Conservation (phyloP, 2,797 vertebrate genomes). For the Crypturellus tataupa region DNA sequence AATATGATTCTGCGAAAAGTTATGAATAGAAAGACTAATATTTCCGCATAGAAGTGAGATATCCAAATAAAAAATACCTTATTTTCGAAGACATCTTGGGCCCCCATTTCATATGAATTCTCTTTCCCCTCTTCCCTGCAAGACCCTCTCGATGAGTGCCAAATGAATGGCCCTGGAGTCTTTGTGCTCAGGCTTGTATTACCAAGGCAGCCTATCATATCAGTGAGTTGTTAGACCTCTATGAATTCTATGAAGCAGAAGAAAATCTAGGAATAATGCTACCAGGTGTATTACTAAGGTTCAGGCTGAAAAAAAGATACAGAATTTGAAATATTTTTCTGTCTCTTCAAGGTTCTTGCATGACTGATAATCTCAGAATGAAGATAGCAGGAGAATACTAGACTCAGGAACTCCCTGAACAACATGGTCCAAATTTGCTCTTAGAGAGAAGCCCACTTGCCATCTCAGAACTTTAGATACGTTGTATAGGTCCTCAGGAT, state of each 20-base stretch:
- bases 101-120: background rate
- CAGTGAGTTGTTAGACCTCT: background rate
- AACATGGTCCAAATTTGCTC: background rate
- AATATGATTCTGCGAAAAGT: background rate
- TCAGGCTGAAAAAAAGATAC: background rate
- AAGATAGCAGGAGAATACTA: background rate
- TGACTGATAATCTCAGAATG: background rate
- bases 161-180: background rate
- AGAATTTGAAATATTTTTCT: background rate
- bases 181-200: background rate
- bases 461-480: background rate
- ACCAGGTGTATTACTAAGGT: background rate
- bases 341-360: background rate
- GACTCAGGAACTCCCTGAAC: background rate
- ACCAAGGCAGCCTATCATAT: background rate
- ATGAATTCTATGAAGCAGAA: background rate
- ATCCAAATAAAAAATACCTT: background rate
- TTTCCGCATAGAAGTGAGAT: background rate
- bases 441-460: background rate
- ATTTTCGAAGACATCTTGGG: background rate
- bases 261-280: background rate
- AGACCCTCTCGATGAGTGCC: background rate
- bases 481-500: background rate
- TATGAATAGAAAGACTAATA: background rate
- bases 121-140: background rate